Conservation (phyloP, 2,797 vertebrate genomes). For the Lophotriccus pileatus region DNA sequence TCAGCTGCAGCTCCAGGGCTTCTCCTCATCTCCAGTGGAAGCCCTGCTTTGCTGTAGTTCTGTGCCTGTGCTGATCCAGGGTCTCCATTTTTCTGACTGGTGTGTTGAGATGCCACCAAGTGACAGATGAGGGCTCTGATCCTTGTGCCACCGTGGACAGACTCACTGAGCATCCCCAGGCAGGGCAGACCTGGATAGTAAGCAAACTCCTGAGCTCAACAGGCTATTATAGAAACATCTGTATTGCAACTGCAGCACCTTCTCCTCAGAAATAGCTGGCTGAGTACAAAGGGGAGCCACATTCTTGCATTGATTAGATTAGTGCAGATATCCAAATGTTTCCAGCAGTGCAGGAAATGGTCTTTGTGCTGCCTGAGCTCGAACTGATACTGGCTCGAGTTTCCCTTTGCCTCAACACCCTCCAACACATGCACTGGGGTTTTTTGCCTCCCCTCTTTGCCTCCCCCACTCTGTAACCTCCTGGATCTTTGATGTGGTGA, state of each 20-base stretch:
- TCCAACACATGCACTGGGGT: not conserved
- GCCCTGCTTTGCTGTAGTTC: not conserved
- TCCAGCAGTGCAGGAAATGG: constrained; percentile 63
- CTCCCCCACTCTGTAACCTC: not conserved
- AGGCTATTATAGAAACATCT: constrained; percentile 64
- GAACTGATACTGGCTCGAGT: not conserved
- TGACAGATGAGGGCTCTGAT: not conserved
- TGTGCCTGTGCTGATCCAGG: not conserved
- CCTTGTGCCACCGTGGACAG: not conserved
- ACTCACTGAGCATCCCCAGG: constrained; percentile 15
- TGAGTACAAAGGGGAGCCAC: constrained; percentile 66
- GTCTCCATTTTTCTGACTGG: not conserved
- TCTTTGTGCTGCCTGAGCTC: constrained; percentile 48
- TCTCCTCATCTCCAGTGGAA: fast-evolving
- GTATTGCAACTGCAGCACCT: constrained; percentile 44
- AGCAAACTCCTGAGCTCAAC: constrained; percentile 51
- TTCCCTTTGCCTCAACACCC: constrained; percentile 38
- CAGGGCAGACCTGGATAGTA: not conserved
- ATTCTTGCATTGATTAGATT: constrained; percentile 73
- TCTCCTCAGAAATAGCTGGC: constrained; percentile 51
- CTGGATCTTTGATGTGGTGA: constrained; percentile 55
- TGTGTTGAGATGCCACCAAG: not conserved
- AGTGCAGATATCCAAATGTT: constrained; percentile 59
- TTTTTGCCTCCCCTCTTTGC: not conserved
- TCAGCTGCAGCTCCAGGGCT: not conserved